A percentile compares a stretch with the other conserved stretches of the same genome.
These are phyloP conservation scores for Aegotheles bennettii DNA, from an alignment of 2,113 vertebrate species.

Conservation along the genomic window DNA sequence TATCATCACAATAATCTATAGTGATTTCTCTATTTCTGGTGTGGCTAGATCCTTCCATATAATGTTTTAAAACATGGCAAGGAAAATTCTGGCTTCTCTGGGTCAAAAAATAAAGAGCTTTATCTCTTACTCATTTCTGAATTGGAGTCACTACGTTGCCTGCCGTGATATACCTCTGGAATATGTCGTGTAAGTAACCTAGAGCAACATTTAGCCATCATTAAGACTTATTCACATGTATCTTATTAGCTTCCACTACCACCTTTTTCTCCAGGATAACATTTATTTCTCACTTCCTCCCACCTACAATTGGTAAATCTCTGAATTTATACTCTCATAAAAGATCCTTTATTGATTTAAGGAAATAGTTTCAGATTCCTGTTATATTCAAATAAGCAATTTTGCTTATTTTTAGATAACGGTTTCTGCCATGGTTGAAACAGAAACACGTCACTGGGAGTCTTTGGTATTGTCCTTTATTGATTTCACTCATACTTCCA, in stretches of 20 bases:
- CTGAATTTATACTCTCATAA: not conserved
- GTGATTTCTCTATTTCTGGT: not conserved
- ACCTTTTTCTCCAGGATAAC: not conserved
- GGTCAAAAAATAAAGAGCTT: not conserved
- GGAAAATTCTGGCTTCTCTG: not conserved
- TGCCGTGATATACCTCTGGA: not conserved
- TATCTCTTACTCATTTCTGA: not conserved
- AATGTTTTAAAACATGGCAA: not conserved
- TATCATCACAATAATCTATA: not conserved
- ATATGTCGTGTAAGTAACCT: not conserved
- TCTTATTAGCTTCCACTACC: not conserved
- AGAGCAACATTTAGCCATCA: not conserved
- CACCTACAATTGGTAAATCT: not conserved
- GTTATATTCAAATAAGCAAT: not conserved
- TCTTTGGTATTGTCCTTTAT: not conserved
- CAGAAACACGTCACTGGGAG: not conserved
- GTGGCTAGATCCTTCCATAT: not conserved
- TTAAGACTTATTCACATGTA: not conserved
- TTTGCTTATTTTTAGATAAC: not conserved
- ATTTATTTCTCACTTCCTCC: not conserved
- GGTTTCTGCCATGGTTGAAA: not conserved
- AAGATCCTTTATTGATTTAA: not conserved
- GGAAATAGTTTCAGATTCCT: not conserved
- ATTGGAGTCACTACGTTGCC: not conserved
- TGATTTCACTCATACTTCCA: not conserved